phyloP scores from a whole-genome alignment of 2,888 invertebrate genomes.

The Maniola hyperantus region DNA sequence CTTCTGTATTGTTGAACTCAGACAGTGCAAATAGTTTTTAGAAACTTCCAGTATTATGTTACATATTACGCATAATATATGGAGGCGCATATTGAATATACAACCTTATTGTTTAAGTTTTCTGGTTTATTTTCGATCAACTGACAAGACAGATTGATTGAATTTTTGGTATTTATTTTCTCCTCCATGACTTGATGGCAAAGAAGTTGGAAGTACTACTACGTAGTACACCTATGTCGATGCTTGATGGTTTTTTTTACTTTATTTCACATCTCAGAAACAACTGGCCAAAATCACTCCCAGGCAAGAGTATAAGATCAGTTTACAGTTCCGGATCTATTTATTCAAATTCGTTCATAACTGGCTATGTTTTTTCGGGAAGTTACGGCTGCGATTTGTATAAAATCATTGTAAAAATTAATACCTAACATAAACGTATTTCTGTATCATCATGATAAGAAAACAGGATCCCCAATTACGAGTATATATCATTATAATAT shows the following conservation, averaged over 20 bases:
- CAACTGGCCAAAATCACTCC: too few species aligned
- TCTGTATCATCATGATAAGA: not conserved
- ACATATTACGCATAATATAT: not conserved
- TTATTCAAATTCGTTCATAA: too few species aligned
- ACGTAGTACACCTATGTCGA: too few species aligned
- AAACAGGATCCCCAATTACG: not conserved
- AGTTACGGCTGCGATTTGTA: too few species aligned
- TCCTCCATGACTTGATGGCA: not conserved
- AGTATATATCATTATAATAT: not conserved
- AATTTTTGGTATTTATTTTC: not conserved
- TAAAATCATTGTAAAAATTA: too few species aligned
- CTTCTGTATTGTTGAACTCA: conserved; percentile 55
- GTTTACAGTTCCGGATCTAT: too few species aligned
- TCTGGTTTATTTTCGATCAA: conserved; percentile 1
- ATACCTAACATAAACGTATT: not conserved
- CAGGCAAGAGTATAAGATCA: too few species aligned
- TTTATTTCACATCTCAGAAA: too few species aligned
- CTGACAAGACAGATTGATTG: not conserved
- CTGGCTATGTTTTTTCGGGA: too few species aligned
- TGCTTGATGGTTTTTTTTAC: too few species aligned
- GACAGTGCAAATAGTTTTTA: conserved; percentile 44
- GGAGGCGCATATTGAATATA: not conserved
- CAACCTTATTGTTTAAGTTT: not conserved
- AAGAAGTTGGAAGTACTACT: too few species aligned
- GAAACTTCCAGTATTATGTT: conserved; percentile 28